phyloP scores from a whole-genome alignment of 2,113 vertebrate genomes.

The Cromileptes altivelis region DNA sequence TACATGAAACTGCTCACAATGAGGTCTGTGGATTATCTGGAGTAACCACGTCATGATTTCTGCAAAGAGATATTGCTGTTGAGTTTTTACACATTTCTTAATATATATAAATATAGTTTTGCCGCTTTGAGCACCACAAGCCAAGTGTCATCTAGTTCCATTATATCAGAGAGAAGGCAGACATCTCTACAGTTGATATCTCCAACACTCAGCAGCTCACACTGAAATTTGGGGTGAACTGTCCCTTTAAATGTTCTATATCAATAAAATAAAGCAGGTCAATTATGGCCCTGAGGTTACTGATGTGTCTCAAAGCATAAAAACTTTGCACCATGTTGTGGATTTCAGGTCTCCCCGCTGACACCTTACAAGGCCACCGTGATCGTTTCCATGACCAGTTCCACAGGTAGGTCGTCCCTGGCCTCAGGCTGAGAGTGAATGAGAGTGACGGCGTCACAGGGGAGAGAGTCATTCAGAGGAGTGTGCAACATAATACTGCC shows the following conservation, averaged over 20 bases:
- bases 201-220: too few relatives aligned
- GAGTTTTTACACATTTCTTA: too few relatives aligned
- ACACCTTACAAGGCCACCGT: conserved; percentile 96
- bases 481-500: conserved; percentile 42
- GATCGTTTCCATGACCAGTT: conserved; percentile 98
- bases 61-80: too few relatives aligned
- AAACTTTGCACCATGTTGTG: neutral
- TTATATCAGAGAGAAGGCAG: too few relatives aligned
- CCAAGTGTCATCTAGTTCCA: too few relatives aligned
- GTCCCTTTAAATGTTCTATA: neutral
- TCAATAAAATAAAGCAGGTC: neutral
- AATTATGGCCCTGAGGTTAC: neutral
- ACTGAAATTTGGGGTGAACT: too few relatives aligned
- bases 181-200: too few relatives aligned
- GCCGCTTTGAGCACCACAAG: too few relatives aligned
- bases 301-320: neutral
- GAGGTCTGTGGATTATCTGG: too few relatives aligned
- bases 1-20: too few relatives aligned
- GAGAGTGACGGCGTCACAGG: neutral
- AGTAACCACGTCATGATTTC: too few relatives aligned
- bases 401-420: conserved; percentile 87
- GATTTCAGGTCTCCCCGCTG: conserved; percentile 90
- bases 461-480: neutral
- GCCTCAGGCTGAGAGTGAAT: conserved; percentile 13
- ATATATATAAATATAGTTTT: too few relatives aligned